Evolutionary conservation across 2,888 invertebrate genomes (phyloP).

Genomic region (Gastrophysa polygoni): DNA sequence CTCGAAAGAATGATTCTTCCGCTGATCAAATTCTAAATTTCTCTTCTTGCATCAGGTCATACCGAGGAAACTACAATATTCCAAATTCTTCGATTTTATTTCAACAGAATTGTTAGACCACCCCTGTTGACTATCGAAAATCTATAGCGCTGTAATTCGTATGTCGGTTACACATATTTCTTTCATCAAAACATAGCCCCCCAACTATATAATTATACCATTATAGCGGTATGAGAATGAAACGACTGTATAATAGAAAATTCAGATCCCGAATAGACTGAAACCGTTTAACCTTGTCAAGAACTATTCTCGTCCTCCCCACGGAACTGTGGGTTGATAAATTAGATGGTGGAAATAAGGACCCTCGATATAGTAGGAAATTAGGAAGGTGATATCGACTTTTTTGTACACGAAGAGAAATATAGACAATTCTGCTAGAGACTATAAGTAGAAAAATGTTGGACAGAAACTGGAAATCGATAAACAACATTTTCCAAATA

Average conservation of each 20-base stretch:
- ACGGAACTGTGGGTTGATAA: conserved; percentile 15
- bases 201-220: conserved; percentile 20
- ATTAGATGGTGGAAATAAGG: background rate
- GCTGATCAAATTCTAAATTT: too few species aligned
- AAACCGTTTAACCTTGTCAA: conserved; percentile 17
- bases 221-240: conserved; percentile 15
- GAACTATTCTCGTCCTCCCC: conserved; percentile 27
- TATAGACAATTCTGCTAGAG: too few species aligned
- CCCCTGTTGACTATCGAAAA: background rate
- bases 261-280: conserved; percentile 15
- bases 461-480: too few species aligned
- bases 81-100: background rate
- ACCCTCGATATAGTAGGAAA: background rate
- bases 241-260: conserved; percentile 20
- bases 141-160: background rate
- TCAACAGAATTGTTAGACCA: conserved; percentile 25
- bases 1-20: too few species aligned
- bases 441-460: too few species aligned
- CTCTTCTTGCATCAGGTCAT: too few species aligned
- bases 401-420: background rate
- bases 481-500: too few species aligned
- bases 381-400: background rate
- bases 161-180: conserved; percentile 1
- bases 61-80: too few species aligned
- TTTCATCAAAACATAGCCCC: background rate